Base-by-base conservation (phyloP, 2,888 invertebrate genomes). In the Prosapia bicincta region DNA sequence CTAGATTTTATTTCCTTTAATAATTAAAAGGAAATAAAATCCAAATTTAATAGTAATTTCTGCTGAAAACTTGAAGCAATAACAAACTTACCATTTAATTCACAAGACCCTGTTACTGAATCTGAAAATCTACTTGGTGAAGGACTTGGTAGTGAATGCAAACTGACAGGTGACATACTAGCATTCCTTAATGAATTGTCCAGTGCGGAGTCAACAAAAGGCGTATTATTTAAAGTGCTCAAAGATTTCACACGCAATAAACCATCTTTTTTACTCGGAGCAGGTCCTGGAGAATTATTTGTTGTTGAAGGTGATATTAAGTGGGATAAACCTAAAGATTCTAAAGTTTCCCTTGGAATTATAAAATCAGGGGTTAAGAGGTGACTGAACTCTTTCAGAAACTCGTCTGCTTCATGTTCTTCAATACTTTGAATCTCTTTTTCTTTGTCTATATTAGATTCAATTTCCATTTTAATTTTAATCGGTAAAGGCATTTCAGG, bases 361-460 rank as follows among this genome's bases (percentile, higher is more conserved):
- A 28, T 54, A 54, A 69, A 69, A 28, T 74, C 54, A n/a, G 74
- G 69, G 26, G 32, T 74, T 26, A 74, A 67, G 20, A 74, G 69
- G 54, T 38, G 54, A 38, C 74, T 69, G 28, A 26, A 74, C 13
- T 74, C 74, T 54, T 74, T 68, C 23, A 68, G 54, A 74, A 74
- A 74, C 26, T 74, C 69, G 43, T 74, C 26, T 15, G 74, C 74
- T 54, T 74, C 74, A n/a, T 20, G 20, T 20, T 54, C 54, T 54
- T 54, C 54, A 20, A 2, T 54, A 20, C 54, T 54, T 54, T 54
- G 20, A 20, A 20, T 5, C 20, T 54, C 54, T 20, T 20, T 2
- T 3, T 10, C 20, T 20, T 20, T 20, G 1, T 2, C 20, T 5
- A 2, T 20, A 54, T n/a, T 20, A 10, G 6, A 6, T 15, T 3